Conservation (phyloP, 1,140 invertebrate species). For the Neotoxoptera formosana region DNA sequence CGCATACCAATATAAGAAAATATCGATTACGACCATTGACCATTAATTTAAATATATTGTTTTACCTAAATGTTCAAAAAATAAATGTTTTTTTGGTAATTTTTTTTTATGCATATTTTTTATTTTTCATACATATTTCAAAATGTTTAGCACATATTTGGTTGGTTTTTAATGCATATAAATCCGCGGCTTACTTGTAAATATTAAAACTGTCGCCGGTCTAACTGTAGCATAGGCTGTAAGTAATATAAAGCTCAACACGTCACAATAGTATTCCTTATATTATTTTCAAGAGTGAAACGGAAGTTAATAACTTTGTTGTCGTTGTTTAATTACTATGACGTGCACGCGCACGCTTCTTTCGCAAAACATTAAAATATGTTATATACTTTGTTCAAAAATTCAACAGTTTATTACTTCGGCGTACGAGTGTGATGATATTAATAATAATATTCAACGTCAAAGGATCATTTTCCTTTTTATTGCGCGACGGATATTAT, state of each 20-base stretch:
- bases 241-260: background rate
- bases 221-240: background rate
- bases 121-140: too few relatives aligned
- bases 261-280: background rate
- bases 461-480: background rate
- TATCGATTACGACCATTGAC: too few relatives aligned
- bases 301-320: background rate
- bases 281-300: background rate
- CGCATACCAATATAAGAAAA: too few relatives aligned
- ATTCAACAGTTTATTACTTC: background rate
- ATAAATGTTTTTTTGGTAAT: too few relatives aligned
- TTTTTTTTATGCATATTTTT: too few relatives aligned
- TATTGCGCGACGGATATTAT: background rate
- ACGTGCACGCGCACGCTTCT: background rate
- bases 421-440: background rate
- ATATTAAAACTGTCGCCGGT: background rate
- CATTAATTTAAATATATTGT: too few relatives aligned
- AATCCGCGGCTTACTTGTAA: too few relatives aligned
- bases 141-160: too few relatives aligned
- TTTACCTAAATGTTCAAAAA: too few relatives aligned
- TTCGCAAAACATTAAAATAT: background rate
- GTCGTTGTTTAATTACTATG: background rate
- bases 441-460: background rate
- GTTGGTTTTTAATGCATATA: too few relatives aligned
- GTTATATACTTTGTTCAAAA: background rate